Percentiles rank a stretch among this genome's conserved stretches.
Evolutionary conservation across 2,888 invertebrate genomes (phyloP).

Genomic region (Drosophila aldrichi): DNA sequence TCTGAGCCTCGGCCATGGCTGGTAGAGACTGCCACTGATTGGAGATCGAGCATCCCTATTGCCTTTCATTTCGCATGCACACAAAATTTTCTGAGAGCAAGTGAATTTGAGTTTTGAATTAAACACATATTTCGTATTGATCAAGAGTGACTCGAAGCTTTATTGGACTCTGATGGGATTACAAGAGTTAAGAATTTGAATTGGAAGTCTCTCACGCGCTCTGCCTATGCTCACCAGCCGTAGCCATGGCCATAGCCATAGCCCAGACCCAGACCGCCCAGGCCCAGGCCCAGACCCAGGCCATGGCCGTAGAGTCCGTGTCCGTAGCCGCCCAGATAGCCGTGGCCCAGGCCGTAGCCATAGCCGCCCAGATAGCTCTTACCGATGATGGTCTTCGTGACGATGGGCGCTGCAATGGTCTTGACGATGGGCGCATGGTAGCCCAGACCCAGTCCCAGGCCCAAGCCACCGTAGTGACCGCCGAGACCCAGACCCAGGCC

Average conservation of each 20-base stretch:
- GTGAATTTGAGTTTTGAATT: conserved; percentile 26
- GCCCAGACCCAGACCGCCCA: conserved; percentile 87
- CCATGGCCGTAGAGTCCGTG: conserved; percentile 74
- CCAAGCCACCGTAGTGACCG: conserved; percentile 51
- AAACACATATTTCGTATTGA: conserved; percentile 35
- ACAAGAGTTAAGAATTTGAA: conserved; percentile 11
- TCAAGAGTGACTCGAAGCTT: conserved; percentile 15
- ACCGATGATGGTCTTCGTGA: conserved; percentile 74
- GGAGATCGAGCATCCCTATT: not conserved
- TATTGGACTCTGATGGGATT: conserved; percentile 25
- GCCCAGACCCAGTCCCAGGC: conserved; percentile 60
- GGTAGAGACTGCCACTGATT: conserved; percentile 63
- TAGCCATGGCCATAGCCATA: conserved; percentile 81
- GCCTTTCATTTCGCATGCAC: conserved; percentile 41
- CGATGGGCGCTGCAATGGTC: conserved; percentile 67
- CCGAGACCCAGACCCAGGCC: conserved; percentile 40
- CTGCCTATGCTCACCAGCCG: conserved; percentile 59
- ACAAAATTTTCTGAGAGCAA: conserved; percentile 18
- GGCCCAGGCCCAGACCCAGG: conserved; percentile 63
- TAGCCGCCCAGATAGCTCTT: conserved; percentile 75
- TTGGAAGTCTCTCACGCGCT: conserved; percentile 28
- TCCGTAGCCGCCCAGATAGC: conserved; percentile 67
- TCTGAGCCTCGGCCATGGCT: conserved; percentile 75
- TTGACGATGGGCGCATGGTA: conserved; percentile 73
- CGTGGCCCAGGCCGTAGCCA: conserved; percentile 66